Conservation (phyloP, 1,140 invertebrate genomes). For the Habropoda laboriosa region DNA sequence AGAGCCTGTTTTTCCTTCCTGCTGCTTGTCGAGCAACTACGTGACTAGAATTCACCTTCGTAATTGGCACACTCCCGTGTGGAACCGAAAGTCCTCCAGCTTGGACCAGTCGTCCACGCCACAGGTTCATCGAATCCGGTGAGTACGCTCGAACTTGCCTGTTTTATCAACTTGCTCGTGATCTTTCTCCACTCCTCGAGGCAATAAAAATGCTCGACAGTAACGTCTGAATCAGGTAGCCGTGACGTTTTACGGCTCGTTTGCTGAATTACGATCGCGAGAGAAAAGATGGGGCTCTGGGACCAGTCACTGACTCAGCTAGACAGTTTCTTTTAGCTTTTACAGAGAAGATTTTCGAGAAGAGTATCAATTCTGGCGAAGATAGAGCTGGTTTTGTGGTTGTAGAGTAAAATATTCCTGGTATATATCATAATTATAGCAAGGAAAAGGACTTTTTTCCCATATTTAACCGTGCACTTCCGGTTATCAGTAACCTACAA, state of each 20-base stretch:
- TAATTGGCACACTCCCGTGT: neutral
- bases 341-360: too few relatives aligned
- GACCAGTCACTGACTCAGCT: neutral
- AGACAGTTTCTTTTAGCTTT: neutral
- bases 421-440: too few relatives aligned
- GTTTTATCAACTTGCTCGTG: conserved; percentile 10
- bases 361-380: neutral
- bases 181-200: too few relatives aligned
- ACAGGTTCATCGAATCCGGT: conserved; percentile 4
- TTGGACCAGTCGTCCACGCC: neutral
- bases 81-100: neutral
- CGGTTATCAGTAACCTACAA: neutral
- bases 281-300: conserved; percentile 5
- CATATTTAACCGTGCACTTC: too few relatives aligned
- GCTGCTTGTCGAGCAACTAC: conserved; percentile 35
- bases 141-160: neutral
- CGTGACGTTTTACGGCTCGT: conserved; percentile 13
- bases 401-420: too few relatives aligned
- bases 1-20: conserved; percentile 11
- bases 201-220: conserved; percentile 18
- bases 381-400: too few relatives aligned
- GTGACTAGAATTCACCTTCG: conserved; percentile 56
- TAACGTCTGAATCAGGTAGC: conserved; percentile 22
- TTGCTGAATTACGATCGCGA: conserved; percentile 19
- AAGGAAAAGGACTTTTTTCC: too few relatives aligned